A percentile compares a stretch with the other conserved stretches of the same genome.
phyloP scores from a whole-genome alignment of 2,113 vertebrate species.

The Hyperoodon ampullatus region DNA sequence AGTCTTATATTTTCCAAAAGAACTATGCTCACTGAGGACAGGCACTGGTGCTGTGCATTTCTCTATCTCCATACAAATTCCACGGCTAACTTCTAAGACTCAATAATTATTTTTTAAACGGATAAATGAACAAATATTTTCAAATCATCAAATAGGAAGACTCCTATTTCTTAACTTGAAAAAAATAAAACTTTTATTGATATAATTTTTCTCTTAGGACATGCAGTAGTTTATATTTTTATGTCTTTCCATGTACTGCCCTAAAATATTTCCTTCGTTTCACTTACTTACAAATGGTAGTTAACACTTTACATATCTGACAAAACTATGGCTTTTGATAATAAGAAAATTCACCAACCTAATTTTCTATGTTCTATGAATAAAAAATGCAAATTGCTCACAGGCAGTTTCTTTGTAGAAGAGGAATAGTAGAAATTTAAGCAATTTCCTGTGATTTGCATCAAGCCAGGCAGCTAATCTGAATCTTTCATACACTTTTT shows the following conservation, averaged over 20 bases:
- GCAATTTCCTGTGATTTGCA: constrained; percentile 5
- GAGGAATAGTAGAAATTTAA: not conserved
- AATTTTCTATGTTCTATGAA: not conserved
- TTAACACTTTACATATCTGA: not conserved
- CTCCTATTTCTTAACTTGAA: not conserved
- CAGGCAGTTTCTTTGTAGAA: not conserved
- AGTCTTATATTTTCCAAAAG: not conserved
- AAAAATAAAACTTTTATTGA: not conserved
- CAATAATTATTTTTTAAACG: not conserved
- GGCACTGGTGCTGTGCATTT: not conserved
- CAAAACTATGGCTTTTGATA: not conserved
- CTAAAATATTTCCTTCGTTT: not conserved
- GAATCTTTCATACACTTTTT: not conserved
- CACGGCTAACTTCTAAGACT: not conserved
- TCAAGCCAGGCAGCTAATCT: constrained; percentile 2
- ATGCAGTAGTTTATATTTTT: not conserved
- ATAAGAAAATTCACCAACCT: not conserved
- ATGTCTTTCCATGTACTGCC: not conserved
- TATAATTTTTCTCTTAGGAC: not conserved
- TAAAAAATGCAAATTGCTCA: not conserved
- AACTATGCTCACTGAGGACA: not conserved
- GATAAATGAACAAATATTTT: not conserved
- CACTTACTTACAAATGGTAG: not conserved
- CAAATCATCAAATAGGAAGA: not conserved
- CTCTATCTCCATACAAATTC: not conserved